These are phyloP conservation scores for Diorhabda elongata DNA, from an alignment of 1,140 invertebrate genomes.

Conservation along the genomic window DNA sequence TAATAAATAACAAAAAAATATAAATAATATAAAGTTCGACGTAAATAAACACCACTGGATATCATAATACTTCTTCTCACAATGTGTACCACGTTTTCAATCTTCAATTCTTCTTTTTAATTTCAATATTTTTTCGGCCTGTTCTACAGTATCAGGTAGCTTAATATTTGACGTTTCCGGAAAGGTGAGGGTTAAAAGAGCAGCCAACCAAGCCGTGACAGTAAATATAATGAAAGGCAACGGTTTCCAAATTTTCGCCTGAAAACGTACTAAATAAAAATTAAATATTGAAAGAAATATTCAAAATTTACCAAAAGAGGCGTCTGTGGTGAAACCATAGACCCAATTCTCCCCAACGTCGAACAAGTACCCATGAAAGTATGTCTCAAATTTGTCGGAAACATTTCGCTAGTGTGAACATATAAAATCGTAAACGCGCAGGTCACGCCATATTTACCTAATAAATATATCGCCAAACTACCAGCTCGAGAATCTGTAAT, in stretches of 20 bases:
- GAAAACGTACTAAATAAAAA: constrained; percentile 23
- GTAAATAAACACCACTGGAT: too few species aligned
- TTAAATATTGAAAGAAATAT: background rate
- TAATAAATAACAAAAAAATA: too few species aligned
- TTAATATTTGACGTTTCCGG: constrained; percentile 66
- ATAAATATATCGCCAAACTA: constrained; percentile 64
- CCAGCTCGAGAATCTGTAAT: constrained; percentile 58
- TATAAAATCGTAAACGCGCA: constrained; percentile 52
- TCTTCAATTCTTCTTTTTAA: background rate
- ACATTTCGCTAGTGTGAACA: constrained; percentile 53
- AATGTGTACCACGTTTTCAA: too few species aligned
- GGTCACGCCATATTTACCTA: constrained; percentile 65
- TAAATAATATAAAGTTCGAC: too few species aligned
- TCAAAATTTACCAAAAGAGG: constrained; percentile 54
- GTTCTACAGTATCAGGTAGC: constrained; percentile 65
- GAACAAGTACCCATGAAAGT: constrained; percentile 62
- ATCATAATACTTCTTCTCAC: too few species aligned
- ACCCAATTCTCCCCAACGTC: constrained; percentile 68
- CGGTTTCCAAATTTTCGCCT: constrained; percentile 40
- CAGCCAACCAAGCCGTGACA: constrained; percentile 58
- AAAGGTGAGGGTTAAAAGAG: constrained; percentile 58
- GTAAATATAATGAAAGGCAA: constrained; percentile 67
- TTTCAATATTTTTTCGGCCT: constrained; percentile 59
- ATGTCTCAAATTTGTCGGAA: constrained; percentile 50
- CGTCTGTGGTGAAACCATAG: constrained; percentile 69